Percentiles rank a stretch among this genome's conserved stretches.
phyloP scores from a whole-genome alignment of 2,113 vertebrate species.

The Python bivittatus region DNA sequence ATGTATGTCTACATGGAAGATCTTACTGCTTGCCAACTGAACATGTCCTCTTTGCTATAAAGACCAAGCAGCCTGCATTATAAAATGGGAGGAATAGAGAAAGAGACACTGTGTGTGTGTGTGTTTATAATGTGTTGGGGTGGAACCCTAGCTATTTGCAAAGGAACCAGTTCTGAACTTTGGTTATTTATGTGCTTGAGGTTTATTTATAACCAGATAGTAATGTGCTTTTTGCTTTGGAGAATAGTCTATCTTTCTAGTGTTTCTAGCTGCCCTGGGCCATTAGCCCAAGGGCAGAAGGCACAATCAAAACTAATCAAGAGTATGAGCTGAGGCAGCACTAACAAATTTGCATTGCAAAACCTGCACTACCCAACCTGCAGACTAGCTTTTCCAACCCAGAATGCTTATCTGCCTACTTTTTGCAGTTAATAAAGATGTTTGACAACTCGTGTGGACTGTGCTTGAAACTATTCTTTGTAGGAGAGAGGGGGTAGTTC shows the following conservation, averaged over 20 bases:
- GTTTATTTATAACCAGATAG: slow-evolving; percentile 66
- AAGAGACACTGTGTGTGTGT: background rate
- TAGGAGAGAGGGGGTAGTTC: background rate
- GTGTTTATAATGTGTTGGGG: background rate
- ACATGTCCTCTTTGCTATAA: background rate
- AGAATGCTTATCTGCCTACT: background rate
- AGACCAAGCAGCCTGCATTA: background rate
- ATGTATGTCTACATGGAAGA: background rate
- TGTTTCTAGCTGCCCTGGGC: rapidly evolving
- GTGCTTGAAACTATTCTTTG: background rate
- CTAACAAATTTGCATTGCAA: background rate
- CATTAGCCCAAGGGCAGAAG: background rate
- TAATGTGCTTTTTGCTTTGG: slow-evolving; percentile 52
- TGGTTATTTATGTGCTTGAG: background rate
- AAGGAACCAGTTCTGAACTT: background rate
- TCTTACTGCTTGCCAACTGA: background rate
- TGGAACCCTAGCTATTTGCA: background rate
- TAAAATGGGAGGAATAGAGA: background rate
- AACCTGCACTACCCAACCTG: background rate
- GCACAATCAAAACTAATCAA: no score
- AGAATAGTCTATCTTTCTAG: slow-evolving; percentile 19
- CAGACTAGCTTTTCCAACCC: slow-evolving; percentile 1
- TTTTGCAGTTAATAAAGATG: slow-evolving; percentile 23
- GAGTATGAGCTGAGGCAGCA: background rate
- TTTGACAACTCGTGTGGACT: background rate